phyloP scores from a whole-genome alignment of 2,113 vertebrate genomes.

The Esox niger region DNA sequence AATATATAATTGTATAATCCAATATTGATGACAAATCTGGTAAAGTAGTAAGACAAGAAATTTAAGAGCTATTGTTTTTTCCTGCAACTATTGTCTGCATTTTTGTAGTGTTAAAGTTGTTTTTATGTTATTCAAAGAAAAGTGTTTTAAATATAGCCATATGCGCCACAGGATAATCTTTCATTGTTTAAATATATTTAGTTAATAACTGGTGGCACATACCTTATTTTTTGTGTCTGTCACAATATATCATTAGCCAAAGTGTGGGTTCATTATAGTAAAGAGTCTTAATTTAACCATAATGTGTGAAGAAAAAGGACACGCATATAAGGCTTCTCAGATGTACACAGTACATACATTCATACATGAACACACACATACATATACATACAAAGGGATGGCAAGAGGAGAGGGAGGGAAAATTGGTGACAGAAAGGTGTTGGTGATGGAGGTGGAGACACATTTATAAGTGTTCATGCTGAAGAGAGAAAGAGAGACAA shows the following conservation, averaged over 20 bases:
- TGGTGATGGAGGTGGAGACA: constrained; percentile 18
- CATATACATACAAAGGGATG: constrained; percentile 40
- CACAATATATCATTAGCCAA: constrained; percentile 28
- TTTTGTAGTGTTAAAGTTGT: too few species aligned
- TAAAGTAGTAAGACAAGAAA: too few species aligned
- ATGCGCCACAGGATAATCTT: constrained; percentile 1
- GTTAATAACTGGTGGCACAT: constrained; percentile 7
- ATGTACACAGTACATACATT: too few species aligned
- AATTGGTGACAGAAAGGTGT: constrained; percentile 29
- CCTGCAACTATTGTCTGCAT: too few species aligned
- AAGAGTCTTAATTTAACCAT: constrained; percentile 59
- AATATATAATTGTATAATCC: too few species aligned
- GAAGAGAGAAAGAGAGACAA: neutral
- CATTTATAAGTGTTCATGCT: constrained; percentile 2
- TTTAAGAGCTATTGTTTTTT: too few species aligned
- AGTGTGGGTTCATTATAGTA: constrained; percentile 38
- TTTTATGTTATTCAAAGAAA: neutral
- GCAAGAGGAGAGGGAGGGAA: constrained; percentile 13
- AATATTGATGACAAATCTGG: too few species aligned
- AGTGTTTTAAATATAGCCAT: neutral
- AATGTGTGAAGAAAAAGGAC: constrained; percentile 31
- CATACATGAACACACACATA: constrained; percentile 68
- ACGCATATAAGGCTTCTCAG: constrained; percentile 28
- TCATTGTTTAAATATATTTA: constrained; percentile 20
- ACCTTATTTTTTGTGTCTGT: constrained; percentile 13